Evolutionary conservation across 2,888 invertebrate genomes (phyloP).

Genomic region (Alloplasta piceator): DNA sequence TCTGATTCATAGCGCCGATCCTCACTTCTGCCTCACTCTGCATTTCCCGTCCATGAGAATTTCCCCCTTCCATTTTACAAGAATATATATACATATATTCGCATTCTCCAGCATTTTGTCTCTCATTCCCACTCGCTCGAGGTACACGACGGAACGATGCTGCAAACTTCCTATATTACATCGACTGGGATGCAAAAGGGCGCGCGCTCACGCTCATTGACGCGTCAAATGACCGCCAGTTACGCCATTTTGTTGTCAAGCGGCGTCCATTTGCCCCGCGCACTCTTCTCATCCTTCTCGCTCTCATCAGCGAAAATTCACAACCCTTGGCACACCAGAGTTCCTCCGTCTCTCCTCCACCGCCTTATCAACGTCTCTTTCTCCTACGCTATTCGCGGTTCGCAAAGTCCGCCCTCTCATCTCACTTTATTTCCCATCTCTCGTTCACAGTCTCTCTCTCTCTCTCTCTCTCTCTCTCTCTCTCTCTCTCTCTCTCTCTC

Average conservation of each 20-base stretch:
- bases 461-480: constrained; percentile 39
- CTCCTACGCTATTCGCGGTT: constrained; percentile 34
- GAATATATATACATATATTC: too few species aligned
- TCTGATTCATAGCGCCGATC: constrained; percentile 13
- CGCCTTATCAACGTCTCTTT: constrained; percentile 1
- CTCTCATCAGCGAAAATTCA: constrained; percentile 26
- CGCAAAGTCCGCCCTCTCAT: constrained; percentile 26
- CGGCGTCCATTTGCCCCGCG: not conserved
- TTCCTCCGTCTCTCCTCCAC: too few species aligned
- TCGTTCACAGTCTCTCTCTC: constrained; percentile 1
- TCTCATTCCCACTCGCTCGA: too few species aligned
- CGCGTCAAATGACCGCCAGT: too few species aligned
- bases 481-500: constrained; percentile 32
- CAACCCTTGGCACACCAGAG: not conserved
- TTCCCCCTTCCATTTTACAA: constrained; percentile 40
- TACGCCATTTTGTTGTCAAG: too few species aligned
- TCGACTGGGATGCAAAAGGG: too few species aligned
- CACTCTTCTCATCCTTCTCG: constrained; percentile 9
- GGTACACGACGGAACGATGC: too few species aligned
- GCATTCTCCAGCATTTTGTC: too few species aligned
- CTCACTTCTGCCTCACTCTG: constrained; percentile 40
- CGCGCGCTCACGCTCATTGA: too few species aligned
- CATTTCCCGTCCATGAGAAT: constrained; percentile 52
- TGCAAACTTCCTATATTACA: too few species aligned
- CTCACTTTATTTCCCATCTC: constrained; percentile 37